phyloP scores from a whole-genome alignment of 2,113 vertebrate species.

The Danionella cerebrum region DNA sequence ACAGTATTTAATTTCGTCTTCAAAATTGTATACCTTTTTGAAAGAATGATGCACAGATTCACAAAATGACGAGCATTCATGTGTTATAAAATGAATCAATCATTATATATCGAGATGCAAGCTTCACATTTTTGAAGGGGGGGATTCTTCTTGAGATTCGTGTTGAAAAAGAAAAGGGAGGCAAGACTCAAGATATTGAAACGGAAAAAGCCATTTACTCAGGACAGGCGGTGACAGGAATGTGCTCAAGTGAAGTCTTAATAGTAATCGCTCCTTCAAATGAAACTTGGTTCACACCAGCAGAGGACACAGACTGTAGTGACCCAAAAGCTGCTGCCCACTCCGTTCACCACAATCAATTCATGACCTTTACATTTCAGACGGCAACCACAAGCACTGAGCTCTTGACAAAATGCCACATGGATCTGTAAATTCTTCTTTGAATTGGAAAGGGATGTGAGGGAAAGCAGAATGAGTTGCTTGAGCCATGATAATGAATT shows the following conservation, averaged over 20 bases:
- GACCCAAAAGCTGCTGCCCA: not conserved
- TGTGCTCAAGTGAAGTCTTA: not conserved
- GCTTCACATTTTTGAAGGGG: too few species aligned
- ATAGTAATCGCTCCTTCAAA: constrained; percentile 12
- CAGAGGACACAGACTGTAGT: not conserved
- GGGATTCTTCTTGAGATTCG: constrained; percentile 39
- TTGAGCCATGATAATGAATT: constrained; percentile 56
- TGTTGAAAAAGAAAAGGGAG: constrained; percentile 30
- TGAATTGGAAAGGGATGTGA: not conserved
- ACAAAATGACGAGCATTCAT: too few species aligned
- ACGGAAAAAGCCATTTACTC: constrained; percentile 34
- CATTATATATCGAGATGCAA: too few species aligned
- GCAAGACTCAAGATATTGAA: constrained; percentile 18
- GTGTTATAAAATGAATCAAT: too few species aligned
- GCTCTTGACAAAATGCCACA: not conserved
- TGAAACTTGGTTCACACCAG: constrained; percentile 38
- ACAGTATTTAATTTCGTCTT: too few species aligned
- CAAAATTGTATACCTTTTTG: too few species aligned
- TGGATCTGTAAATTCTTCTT: not conserved
- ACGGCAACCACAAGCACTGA: not conserved
- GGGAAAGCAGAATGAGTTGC: constrained; percentile 1
- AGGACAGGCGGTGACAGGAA: not conserved
- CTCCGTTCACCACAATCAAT: not conserved
- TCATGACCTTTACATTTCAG: not conserved
- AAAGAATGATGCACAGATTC: too few species aligned